A percentile compares a stretch with the other conserved stretches of the same genome.
These are phyloP conservation scores for Gymnocheta viridis DNA, from an alignment of 2,888 invertebrate genomes.

Conservation along the genomic window DNA sequence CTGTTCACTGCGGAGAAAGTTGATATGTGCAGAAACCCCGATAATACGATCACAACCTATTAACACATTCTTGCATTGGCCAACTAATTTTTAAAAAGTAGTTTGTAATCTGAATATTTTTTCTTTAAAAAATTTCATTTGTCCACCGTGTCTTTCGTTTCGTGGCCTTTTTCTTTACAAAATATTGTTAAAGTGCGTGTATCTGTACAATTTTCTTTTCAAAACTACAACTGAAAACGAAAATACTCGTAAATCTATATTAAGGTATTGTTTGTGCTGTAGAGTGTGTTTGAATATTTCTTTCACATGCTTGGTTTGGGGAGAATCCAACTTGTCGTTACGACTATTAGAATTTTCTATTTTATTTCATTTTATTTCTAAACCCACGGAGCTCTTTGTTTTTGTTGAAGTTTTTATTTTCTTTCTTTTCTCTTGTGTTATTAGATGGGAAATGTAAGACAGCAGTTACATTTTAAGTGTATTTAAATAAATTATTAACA, in stretches of 20 bases:
- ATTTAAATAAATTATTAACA: conserved; percentile 68
- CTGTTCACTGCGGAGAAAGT: too few relatives aligned
- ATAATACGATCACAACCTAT: too few relatives aligned
- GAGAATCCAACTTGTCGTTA: conserved; percentile 62
- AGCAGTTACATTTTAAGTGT: conserved; percentile 58
- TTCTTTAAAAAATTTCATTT: background rate
- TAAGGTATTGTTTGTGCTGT: background rate
- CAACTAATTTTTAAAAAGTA: too few relatives aligned
- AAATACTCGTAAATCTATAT: conserved; percentile 15
- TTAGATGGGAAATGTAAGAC: conserved; percentile 28
- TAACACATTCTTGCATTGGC: too few relatives aligned
- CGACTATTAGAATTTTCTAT: conserved; percentile 65
- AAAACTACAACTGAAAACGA: background rate
- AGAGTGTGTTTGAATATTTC: conserved; percentile 39
- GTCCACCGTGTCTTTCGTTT: conserved; percentile 8
- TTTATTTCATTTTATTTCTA: conserved; percentile 46
- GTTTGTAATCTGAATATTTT: too few relatives aligned
- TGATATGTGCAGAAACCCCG: too few relatives aligned
- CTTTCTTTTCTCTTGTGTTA: background rate
- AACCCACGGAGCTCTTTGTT: background rate
- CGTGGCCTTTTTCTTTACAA: background rate
- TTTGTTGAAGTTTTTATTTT: background rate
- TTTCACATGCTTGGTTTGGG: conserved; percentile 38
- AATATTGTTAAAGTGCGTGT: conserved; percentile 35
- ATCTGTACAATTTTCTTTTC: conserved; percentile 38